Conservation (phyloP, 2,797 vertebrate species). For the Cottoperca gobio region DNA sequence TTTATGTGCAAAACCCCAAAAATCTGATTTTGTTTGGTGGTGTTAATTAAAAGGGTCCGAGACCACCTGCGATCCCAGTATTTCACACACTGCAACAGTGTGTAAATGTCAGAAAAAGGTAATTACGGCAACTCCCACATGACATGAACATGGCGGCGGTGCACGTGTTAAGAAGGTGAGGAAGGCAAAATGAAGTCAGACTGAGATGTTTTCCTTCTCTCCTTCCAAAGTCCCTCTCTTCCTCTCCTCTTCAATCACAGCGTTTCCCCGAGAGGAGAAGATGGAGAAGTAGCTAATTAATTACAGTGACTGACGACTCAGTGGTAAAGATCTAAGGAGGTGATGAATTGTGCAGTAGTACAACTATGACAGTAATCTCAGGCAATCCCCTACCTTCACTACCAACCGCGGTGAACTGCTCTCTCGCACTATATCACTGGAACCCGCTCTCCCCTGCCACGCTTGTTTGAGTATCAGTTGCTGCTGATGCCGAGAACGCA, state of each 20-base stretch:
- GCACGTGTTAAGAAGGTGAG: conserved; percentile 7
- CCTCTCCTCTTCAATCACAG: conserved; percentile 47
- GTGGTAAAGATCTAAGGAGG: conserved; percentile 55
- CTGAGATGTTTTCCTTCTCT: conserved; percentile 23
- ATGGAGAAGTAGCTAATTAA: conserved; percentile 69
- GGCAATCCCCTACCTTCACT: conserved; percentile 49
- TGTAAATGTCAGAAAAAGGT: conserved; percentile 10
- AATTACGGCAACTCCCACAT: conserved; percentile 17
- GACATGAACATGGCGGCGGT: neutral
- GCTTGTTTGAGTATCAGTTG: conserved; percentile 6
- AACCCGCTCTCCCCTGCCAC: conserved; percentile 3
- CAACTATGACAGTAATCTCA: conserved; percentile 72
- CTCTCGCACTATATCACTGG: conserved; percentile 42
- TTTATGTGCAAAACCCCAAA: neutral
- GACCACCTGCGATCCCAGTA: neutral
- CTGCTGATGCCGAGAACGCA: conserved; percentile 13
- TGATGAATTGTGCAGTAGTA: conserved; percentile 61
- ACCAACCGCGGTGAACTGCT: conserved; percentile 35
- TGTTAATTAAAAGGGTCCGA: conserved; percentile 32
- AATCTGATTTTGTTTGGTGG: neutral
- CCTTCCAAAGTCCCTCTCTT: conserved; percentile 24
- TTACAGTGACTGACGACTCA: conserved; percentile 71
- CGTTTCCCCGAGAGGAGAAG: conserved; percentile 41
- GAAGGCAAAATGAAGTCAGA: conserved; percentile 14
- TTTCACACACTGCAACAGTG: neutral